These are phyloP conservation scores for Craseonycteris thonglongyai DNA, from an alignment of 2,113 vertebrate genomes.

Conservation along the genomic window DNA sequence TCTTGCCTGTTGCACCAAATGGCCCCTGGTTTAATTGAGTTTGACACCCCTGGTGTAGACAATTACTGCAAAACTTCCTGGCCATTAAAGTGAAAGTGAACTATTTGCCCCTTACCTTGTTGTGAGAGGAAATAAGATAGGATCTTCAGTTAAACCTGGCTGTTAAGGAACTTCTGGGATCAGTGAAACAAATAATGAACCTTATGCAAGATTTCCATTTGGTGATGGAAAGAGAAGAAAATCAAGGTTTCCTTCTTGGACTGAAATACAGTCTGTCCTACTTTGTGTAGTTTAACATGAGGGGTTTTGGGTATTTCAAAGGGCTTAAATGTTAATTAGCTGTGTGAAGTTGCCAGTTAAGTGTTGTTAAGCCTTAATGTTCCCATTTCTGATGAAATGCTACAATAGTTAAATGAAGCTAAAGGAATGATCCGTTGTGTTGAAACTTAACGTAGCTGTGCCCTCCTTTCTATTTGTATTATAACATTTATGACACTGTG, in stretches of 20 bases:
- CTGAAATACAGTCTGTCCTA: background rate
- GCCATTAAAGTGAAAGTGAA: background rate
- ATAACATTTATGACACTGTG: accelerated
- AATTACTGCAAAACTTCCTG: background rate
- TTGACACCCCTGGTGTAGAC: too few relatives aligned
- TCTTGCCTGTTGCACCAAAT: too few relatives aligned
- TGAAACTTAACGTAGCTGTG: background rate
- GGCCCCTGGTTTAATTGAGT: too few relatives aligned
- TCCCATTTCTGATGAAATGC: background rate
- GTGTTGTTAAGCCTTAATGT: background rate
- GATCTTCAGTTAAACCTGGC: background rate
- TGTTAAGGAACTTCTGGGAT: background rate
- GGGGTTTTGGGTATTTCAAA: background rate
- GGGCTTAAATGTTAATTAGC: background rate
- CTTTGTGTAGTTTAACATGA: background rate
- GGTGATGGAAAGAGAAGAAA: background rate
- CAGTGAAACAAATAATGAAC: background rate
- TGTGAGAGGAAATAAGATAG: background rate
- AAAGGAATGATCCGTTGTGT: background rate
- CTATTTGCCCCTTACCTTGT: background rate
- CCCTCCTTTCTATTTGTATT: background rate
- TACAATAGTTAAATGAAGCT: background rate
- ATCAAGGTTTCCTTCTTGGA: background rate
- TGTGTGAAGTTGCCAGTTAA: background rate
- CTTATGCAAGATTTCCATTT: background rate